Evolutionary conservation across 2,797 vertebrate genomes (phyloP).

Genomic region (Melanotaenia boesemani): DNA sequence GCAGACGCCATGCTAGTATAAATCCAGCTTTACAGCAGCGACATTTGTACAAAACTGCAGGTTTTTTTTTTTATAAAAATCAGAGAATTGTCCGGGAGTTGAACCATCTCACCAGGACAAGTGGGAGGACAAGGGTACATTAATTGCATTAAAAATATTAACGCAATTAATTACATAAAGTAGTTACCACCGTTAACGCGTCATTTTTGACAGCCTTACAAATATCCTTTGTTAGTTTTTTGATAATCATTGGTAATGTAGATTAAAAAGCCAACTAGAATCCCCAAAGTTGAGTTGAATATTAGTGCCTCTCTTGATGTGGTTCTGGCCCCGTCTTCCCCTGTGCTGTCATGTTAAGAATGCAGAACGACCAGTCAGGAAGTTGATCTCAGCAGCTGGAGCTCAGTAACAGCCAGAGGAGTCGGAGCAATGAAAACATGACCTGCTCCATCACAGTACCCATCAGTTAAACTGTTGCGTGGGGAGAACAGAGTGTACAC

Average conservation of each 20-base stretch:
- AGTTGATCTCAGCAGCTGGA: conserved; percentile 18
- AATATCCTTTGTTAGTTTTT: not conserved
- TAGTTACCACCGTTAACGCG: too few species aligned
- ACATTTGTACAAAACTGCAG: too few species aligned
- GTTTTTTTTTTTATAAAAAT: too few species aligned
- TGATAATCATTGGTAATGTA: not conserved
- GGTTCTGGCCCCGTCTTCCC: not conserved
- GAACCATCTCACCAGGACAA: too few species aligned
- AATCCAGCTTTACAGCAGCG: too few species aligned
- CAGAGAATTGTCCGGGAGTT: too few species aligned
- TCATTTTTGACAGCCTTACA: too few species aligned
- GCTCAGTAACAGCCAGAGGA: conserved; percentile 5
- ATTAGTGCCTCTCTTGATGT: not conserved
- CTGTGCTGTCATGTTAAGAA: conserved; percentile 44
- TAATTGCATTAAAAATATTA: too few species aligned
- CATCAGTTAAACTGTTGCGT: not conserved
- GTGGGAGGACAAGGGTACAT: too few species aligned
- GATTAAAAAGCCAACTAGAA: not conserved
- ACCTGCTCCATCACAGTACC: not conserved
- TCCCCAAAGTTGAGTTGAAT: not conserved
- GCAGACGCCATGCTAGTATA: too few species aligned
- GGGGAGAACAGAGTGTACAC: not conserved
- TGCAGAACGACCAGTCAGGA: conserved; percentile 38
- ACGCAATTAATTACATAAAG: too few species aligned
- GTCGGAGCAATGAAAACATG: not conserved